These are phyloP conservation scores for Progne subis DNA, from an alignment of 2,113 vertebrate genomes.

Conservation along the genomic window DNA sequence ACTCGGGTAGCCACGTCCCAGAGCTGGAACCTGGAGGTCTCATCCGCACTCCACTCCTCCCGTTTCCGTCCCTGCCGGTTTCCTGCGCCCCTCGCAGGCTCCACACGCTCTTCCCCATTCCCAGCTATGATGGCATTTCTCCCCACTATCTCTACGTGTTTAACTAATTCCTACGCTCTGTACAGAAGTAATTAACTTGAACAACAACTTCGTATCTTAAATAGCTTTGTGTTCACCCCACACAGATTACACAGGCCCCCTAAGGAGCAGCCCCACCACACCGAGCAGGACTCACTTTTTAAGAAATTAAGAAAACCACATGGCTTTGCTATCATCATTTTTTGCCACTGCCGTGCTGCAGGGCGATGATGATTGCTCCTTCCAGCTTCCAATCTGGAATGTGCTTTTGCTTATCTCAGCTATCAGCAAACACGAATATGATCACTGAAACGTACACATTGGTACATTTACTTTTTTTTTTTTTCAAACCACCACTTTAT, in stretches of 20 bases:
- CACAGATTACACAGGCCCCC: accelerated
- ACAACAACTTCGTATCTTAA: background rate
- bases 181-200: background rate
- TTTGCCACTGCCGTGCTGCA: background rate
- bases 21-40: background rate
- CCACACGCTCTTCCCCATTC: background rate
- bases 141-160: background rate
- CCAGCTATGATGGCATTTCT: background rate
- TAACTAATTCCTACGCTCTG: background rate
- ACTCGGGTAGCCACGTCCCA: accelerated
- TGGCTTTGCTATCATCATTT: background rate
- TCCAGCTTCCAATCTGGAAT: background rate
- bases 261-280: background rate
- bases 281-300: background rate
- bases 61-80: background rate
- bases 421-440: background rate
- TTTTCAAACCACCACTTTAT: background rate
- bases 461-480: background rate
- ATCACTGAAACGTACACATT: background rate
- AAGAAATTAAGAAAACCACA: background rate
- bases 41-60: background rate
- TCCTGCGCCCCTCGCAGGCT: background rate
- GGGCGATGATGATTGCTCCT: background rate
- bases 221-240: background rate
- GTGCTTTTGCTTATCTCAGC: background rate